Base-by-base conservation (phyloP, 2,888 invertebrate genomes). In the Epiblema foenella region DNA sequence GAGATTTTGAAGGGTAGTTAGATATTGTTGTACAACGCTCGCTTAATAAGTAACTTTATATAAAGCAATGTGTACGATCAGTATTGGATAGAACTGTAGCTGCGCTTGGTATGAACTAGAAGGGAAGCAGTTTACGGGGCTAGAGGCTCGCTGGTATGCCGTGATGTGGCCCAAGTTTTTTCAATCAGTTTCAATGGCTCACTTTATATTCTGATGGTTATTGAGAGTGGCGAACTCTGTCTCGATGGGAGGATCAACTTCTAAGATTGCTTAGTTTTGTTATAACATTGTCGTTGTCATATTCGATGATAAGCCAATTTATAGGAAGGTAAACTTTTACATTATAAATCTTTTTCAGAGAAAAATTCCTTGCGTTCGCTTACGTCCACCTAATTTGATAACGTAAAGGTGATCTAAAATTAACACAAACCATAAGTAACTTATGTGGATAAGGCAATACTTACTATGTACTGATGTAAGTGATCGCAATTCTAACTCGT, bases 141-240 rank as follows among this genome's bases (percentile, higher is more conserved):
- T 46, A 59, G 54, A 52, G 54, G 70, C 29, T n/a, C 59, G 54
- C 46, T 70, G 54, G 70, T 54, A 70, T 70, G 54, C 70, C 59
- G 59, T 54, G 65, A 66, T 70, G 63, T 74, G 77, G 77, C 39
- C 76, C 74, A 84, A 82, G 79, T 83, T 82, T 86, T 85, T 88
- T 87, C 87, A 87, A 87, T 87, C 87, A 86, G 84, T 81, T 82
- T 80, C 75, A 82, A 87, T 84, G 83, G 83, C 83, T 83, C 81
- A 84, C 84, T 87, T 87, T 85, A 85, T 87, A 88, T 87, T 85
- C 87, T 81, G 83, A 87, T 83, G 85, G 86, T 83, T 86, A 87
- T 87, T 83, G 86, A 85, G 84, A 86, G 83, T 79, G 84, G 83
- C 77, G 78, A 85, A 81, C 65, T 69, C 66, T 62, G 65, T 29